These are phyloP conservation scores for Nylanderia fulva DNA, from an alignment of 1,140 invertebrate species.

Conservation along the genomic window DNA sequence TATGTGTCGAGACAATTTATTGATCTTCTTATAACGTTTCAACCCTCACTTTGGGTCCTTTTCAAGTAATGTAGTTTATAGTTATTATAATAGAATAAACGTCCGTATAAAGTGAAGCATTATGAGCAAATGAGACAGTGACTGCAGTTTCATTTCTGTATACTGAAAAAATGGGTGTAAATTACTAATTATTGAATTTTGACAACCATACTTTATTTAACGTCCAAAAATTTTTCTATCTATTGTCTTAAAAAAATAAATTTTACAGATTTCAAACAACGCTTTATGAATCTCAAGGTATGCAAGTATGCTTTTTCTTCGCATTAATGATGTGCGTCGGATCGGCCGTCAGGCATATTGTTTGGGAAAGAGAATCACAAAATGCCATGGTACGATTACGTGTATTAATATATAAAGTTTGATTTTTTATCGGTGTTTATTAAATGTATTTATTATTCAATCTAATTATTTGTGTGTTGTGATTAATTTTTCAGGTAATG, in stretches of 20 bases:
- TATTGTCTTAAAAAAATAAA: not conserved
- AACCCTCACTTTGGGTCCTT: too few relatives aligned
- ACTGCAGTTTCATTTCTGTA: too few relatives aligned
- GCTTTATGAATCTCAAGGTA: slow-evolving; percentile 88
- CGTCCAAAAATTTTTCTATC: too few relatives aligned
- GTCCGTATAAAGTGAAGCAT: too few relatives aligned
- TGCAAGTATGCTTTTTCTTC: slow-evolving; percentile 88
- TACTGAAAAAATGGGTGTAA: too few relatives aligned
- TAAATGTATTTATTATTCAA: not conserved
- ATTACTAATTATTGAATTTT: too few relatives aligned
- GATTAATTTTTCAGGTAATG: slow-evolving; percentile 86
- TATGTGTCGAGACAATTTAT: too few relatives aligned
- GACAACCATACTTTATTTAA: too few relatives aligned
- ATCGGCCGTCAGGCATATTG: slow-evolving; percentile 87
- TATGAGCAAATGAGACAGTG: too few relatives aligned
- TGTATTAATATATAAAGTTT: not conserved
- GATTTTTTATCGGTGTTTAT: slow-evolving; percentile 4
- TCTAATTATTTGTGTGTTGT: not conserved
- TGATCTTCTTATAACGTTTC: too few relatives aligned
- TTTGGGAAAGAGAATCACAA: slow-evolving; percentile 89
- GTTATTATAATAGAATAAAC: too few relatives aligned
- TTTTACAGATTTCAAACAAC: slow-evolving; percentile 88
- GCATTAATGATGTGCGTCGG: slow-evolving; percentile 88
- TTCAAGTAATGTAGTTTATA: too few relatives aligned
- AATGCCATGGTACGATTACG: slow-evolving; percentile 88